Base-by-base conservation (phyloP, 2,888 invertebrate genomes). In the Scaptomyza polygonia region DNA sequence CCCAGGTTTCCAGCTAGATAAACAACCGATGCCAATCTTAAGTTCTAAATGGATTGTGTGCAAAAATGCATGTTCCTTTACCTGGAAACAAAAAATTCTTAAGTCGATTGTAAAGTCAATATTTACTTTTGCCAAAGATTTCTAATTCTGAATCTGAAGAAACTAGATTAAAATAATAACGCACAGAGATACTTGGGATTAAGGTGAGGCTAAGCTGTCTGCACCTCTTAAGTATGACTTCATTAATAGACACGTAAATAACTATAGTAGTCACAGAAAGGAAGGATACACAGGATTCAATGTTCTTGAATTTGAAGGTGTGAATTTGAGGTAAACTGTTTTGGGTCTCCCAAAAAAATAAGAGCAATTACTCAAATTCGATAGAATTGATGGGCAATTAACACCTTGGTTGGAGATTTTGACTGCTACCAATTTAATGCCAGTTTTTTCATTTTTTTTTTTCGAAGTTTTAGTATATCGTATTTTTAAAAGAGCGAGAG, bases 71-170 rank as follows among this genome's bases (percentile, higher is more conserved):
- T 21, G 21, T 21, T 25, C 25, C 25, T 27, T 55, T 78, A 79
- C 83, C 73, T 77, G 65, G 59, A 65, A 77, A 68, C 25, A 2
- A 1, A 5, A 44, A 45, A 54, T 16, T 54, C 68, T 59, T 82
- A 87, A 85, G 72, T 75, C 80, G 77, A 89, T 84, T 86, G 74
- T 59, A 89, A 72, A 88, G 89, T 88, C 89, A 89, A 88, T 89
- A 89, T 89, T 89, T 83, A 76, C 68, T 87, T 86, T 82, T 77
- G 40, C 39, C 16, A 45, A 30, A 44, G 34, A 34, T 51, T 44
- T 63, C 69, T 67, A 8, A 9, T 5, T 5, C 5, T 6, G 58
- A 34, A 34, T 39, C 32, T 12, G 55, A 36, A 42, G 51, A 75
- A 78, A 69, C 77, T 86, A 76, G 83, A 83, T 83, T 83, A 83